Percentiles rank a stretch among this genome's conserved stretches.
Conservation (phyloP, 2,113 vertebrate species). For the Vombatus ursinus region DNA sequence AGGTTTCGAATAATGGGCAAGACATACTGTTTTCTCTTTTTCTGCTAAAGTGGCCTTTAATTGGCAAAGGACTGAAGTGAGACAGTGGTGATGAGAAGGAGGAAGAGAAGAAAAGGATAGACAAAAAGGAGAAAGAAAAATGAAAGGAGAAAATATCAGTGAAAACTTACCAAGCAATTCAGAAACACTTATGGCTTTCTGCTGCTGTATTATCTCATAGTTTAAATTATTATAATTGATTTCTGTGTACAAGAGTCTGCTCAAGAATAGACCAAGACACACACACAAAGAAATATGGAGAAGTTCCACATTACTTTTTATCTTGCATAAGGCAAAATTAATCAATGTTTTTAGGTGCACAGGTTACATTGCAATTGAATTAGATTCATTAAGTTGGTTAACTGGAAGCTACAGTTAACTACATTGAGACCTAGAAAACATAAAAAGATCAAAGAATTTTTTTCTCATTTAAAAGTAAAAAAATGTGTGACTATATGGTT, state of each 20-base stretch:
- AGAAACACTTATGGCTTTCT: constrained; percentile 82
- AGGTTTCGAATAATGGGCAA: background rate
- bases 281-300: too few relatives aligned
- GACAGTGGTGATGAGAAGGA: background rate
- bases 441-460: too few relatives aligned
- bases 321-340: background rate
- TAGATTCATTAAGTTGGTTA: background rate
- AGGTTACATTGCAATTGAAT: background rate
- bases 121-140: background rate
- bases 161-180: constrained; percentile 84
- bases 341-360: too few relatives aligned
- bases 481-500: background rate
- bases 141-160: background rate
- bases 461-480: too few relatives aligned
- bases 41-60: background rate
- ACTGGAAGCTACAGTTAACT: background rate
- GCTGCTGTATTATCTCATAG: constrained; percentile 86
- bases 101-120: accelerated
- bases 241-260: constrained; percentile 84
- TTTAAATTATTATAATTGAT: constrained; percentile 86
- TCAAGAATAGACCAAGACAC: constrained; percentile 66
- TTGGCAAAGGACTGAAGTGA: too few relatives aligned
- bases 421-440: too few relatives aligned
- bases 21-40: background rate
- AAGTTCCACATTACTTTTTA: background rate